phyloP scores from a whole-genome alignment of 2,797 vertebrate genomes.

The Takifugu rubripes region DNA sequence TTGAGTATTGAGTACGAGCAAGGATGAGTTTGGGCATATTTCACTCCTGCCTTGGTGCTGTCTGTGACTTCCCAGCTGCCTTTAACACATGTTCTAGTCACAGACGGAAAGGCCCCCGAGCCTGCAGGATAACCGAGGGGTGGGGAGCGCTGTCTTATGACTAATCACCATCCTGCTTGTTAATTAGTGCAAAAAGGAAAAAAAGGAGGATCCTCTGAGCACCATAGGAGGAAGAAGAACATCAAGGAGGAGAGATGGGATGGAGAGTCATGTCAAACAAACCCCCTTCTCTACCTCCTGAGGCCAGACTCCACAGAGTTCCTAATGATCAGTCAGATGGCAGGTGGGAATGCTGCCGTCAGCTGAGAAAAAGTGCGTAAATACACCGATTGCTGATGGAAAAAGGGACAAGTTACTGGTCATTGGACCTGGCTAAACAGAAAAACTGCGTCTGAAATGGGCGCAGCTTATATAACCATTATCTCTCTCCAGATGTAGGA shows the following conservation, averaged over 20 bases:
- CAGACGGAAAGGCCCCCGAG: constrained; percentile 50
- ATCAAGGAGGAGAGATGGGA: constrained; percentile 46
- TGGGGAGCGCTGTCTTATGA: constrained; percentile 51
- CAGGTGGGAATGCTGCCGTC: too few relatives aligned
- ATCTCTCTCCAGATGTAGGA: too few relatives aligned
- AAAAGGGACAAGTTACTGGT: not conserved
- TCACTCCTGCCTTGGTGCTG: constrained; percentile 26
- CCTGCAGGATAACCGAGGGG: constrained; percentile 54
- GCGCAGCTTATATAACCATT: too few relatives aligned
- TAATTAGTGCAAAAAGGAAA: constrained; percentile 64
- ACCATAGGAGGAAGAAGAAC: constrained; percentile 39
- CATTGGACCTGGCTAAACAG: too few relatives aligned
- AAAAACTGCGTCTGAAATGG: too few relatives aligned
- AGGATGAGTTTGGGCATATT: not conserved
- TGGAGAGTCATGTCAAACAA: constrained; percentile 38
- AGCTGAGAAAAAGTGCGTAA: too few relatives aligned
- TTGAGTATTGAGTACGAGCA: too few relatives aligned
- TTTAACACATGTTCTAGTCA: constrained; percentile 64
- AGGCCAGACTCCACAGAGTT: constrained; percentile 3
- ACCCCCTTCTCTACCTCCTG: constrained; percentile 37
- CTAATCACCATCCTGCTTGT: constrained; percentile 67
- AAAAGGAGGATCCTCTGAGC: constrained; percentile 45
- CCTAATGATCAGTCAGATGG: too few relatives aligned
- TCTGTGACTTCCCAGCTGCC: constrained; percentile 51
- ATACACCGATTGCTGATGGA: not conserved